Base-by-base conservation (phyloP, 2,797 vertebrate genomes). In the Myripristis murdjan region DNA sequence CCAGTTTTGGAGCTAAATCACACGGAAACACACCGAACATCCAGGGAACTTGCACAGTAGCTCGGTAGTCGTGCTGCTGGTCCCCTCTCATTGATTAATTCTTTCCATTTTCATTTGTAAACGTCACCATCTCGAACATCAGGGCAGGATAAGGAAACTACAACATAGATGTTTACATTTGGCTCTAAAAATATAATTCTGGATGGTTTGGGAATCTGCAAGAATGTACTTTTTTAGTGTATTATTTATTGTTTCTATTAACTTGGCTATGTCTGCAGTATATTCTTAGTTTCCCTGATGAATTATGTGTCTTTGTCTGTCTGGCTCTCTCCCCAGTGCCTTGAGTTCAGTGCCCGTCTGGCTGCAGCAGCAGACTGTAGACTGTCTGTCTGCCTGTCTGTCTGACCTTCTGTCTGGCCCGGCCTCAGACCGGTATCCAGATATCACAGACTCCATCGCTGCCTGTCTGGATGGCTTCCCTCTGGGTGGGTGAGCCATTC, bases 401-500 rank as follows among this genome's bases (percentile, higher is more conserved):
- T 92, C 73, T 33, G 84, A 94, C 64, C 93, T 95, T 55, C 84
- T 99, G 77, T 93, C 90, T 81, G 90, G 73, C 28, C 52, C 81
- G 3, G 81, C 91, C 0, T 6, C 94, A 1, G 91, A 95, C 52
- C 81, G 83, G 43, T 94, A 94, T 41, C 87, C 95, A 6, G 95
- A 90, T 84, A 85, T 93, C 3, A 90, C 96, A 11, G 96, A 98
- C 77, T 95, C 95, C 63, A 84, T 99, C 85, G 79, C 93, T 77
- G 93, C 94, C 28, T 99, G 95, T 81, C 85, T 98, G 90, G 97
- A 98, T 58, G 90, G 95, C 57, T 97, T 96, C 75, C 85, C 77
- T 35, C 73, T 97, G 6, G 98, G 98, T 99, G 89, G 67, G 73
- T 74, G 24, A 28, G 18, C 12, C 5, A 26, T 16, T 7, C 33